These are phyloP conservation scores for Coelopa frigida DNA, from an alignment of 1,140 invertebrate species.

Conservation along the genomic window DNA sequence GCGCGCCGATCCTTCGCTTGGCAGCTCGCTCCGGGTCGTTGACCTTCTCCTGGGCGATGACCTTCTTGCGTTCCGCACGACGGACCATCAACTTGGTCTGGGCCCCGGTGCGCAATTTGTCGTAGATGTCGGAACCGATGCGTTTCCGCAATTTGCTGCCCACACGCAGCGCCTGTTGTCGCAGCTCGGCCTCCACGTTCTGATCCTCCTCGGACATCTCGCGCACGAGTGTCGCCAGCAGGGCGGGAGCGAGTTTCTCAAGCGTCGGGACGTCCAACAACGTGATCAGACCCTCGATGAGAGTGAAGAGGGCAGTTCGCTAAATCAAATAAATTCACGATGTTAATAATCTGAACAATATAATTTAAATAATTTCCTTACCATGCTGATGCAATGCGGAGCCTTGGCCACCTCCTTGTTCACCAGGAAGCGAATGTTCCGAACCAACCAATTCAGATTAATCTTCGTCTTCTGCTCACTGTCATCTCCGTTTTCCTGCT, in stretches of 20 bases:
- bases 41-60: conserved; percentile 56
- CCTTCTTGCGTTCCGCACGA: conserved; percentile 57
- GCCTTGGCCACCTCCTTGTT: conserved; percentile 53
- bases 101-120: conserved; percentile 49
- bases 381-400: conserved; percentile 46
- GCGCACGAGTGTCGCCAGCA: conserved; percentile 60
- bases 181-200: conserved; percentile 48
- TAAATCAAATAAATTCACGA: no score
- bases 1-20: conserved; percentile 49
- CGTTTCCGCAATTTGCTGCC: conserved; percentile 57
- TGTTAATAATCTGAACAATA: no score
- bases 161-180: conserved; percentile 59
- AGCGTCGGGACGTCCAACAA: conserved; percentile 47
- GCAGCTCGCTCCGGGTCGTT: conserved; percentile 64
- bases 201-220: conserved; percentile 57
- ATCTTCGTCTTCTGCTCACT: conserved; percentile 24
- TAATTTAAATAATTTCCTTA: conserved; percentile 31
- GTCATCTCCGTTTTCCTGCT: conserved; percentile 1
- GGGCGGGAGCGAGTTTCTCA: conserved; percentile 48
- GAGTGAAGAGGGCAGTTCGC: conserved; percentile 63
- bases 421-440: conserved; percentile 52
- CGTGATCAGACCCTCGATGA: conserved; percentile 58
- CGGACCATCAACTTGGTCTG: conserved; percentile 53
- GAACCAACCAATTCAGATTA: conserved; percentile 51
- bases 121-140: conserved; percentile 58